These are phyloP conservation scores for Halcyon senegalensis DNA, from an alignment of 2,113 vertebrate species.

Conservation along the genomic window DNA sequence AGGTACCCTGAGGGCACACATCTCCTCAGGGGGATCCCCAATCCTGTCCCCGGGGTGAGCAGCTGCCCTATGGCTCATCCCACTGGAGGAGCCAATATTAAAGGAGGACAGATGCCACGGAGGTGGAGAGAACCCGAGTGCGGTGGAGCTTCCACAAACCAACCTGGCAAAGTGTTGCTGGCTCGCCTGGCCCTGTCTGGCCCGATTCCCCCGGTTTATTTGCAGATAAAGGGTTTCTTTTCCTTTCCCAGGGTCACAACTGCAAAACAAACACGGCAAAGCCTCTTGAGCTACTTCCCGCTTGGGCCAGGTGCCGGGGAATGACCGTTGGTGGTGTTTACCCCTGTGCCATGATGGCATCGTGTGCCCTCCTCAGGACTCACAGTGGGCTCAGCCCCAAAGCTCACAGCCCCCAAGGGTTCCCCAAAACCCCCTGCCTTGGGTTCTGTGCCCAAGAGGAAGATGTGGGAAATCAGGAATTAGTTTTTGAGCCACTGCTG, in stretches of 20 bases:
- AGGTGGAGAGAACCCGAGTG: background rate
- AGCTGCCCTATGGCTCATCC: rapidly evolving
- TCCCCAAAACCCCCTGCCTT: background rate
- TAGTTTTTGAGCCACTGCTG: rapidly evolving
- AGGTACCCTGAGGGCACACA: background rate
- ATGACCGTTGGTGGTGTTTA: background rate
- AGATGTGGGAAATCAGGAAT: background rate
- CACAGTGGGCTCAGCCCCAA: background rate
- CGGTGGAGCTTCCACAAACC: rapidly evolving
- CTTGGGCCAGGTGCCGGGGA: background rate
- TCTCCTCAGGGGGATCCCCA: background rate
- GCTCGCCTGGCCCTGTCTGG: background rate
- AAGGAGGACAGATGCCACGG: rapidly evolving
- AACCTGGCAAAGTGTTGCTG: rapidly evolving
- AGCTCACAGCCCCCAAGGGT: rapidly evolving
- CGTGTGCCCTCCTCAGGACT: rapidly evolving
- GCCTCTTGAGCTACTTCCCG: background rate
- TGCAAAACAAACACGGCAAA: background rate
- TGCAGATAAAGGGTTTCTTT: conserved; percentile 32
- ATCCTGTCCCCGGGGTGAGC: rapidly evolving
- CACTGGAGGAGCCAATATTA: rapidly evolving
- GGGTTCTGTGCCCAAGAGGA: background rate
- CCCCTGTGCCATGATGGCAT: background rate
- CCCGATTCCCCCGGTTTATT: background rate
- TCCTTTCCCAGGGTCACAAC: background rate